Evolutionary conservation across 53 echinoderm and acorn worm genomes (phyloP), one percentile per base, ranked within the genome.

Genomic region (Temnopleurus reevesii): DNA sequence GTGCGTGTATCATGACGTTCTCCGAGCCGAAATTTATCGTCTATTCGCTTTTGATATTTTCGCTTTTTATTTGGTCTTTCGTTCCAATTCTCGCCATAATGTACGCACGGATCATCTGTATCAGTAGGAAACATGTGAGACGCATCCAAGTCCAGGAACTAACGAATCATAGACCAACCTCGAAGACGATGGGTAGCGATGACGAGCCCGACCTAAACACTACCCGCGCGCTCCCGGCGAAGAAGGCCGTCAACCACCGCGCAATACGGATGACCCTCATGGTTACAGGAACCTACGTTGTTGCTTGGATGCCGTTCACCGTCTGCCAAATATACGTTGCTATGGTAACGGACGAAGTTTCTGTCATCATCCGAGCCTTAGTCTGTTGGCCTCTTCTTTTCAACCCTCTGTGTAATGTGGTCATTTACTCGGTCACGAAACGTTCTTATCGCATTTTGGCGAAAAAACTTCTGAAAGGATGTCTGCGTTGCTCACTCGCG

Each of bases 1-100:
- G 83, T 1, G 83, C 83, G 8, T 83, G 83, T 8, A 83, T 83
- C 58, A 83, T 83, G 83, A 34, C 83, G 5, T 83, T 83, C 83
- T 13, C n/a, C 58, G 56, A 56, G 58, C 83, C 83, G 8, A n/a
- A 17, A 19, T 83, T 83, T 43, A 13, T 34, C 12, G 56, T 25
- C 8, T 83, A 56, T 83, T 83, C 83, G 9, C 19, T 83, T 2
- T 4, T 43, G 7, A 55, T 83, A 24, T 83, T 83, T 25, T 18
- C 56, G 15, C 30, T 83, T 5, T 83, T 24, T 25, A 83, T 83
- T 24, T 83, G 83, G 83, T 35, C 57, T 30, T 57, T 83, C 15
- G 21, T 56, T 5, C 83, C 83, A 0, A 55, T 58, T 5, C 46
- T 83, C 17, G 31, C 57, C 59, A 13, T 83, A 33, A 83, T 83